Conservation (phyloP, 2,113 vertebrate genomes). For the Xenus cinereus region DNA sequence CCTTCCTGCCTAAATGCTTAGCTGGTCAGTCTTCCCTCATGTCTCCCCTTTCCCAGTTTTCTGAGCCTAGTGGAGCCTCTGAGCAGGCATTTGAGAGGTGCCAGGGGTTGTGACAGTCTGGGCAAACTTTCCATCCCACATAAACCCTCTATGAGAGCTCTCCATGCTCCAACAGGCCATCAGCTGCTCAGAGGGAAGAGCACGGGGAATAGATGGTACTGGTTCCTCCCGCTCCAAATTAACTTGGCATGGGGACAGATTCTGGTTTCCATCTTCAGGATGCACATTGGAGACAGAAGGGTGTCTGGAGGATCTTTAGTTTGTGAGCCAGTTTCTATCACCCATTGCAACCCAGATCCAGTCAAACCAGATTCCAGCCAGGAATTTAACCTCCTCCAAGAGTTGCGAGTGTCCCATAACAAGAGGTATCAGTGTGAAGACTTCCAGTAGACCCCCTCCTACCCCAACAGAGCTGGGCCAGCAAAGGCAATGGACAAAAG, state of each 20-base stretch:
- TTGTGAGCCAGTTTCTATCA: not conserved
- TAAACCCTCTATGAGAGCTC: not conserved
- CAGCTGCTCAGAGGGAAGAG: not conserved
- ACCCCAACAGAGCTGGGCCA: not conserved
- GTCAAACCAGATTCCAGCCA: not conserved
- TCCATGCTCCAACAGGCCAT: not conserved
- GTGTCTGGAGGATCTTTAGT: too few relatives aligned
- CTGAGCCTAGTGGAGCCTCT: not conserved
- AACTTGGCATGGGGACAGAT: not conserved
- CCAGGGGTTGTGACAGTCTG: not conserved
- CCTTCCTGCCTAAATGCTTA: not conserved
- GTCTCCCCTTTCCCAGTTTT: not conserved
- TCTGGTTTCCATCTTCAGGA: not conserved
- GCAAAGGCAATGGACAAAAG: not conserved
- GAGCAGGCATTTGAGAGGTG: not conserved
- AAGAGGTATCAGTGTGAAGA: not conserved
- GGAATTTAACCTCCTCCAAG: not conserved
- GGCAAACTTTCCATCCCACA: not conserved
- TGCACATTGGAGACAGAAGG: not conserved
- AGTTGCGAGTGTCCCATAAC: accelerated
- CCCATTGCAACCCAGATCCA: not conserved
- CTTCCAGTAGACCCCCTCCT: not conserved
- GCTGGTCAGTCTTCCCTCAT: not conserved
- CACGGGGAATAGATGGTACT: not conserved
- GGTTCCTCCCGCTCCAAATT: not conserved